Base-by-base conservation (phyloP, 2,888 invertebrate genomes). In the Epinotia ramella region DNA sequence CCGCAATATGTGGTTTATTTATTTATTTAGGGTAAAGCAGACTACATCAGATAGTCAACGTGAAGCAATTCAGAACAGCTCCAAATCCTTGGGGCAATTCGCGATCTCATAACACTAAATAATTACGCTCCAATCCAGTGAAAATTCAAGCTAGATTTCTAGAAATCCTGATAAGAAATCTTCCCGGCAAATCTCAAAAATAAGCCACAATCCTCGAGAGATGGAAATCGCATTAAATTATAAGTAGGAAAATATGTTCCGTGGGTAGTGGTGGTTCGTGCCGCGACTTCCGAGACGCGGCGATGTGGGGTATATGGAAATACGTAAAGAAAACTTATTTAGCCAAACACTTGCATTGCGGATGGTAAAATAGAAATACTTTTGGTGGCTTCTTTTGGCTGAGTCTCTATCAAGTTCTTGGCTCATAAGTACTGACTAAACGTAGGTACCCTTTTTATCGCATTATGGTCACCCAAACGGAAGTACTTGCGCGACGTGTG, bases 191-290 rank as follows among this genome's bases (percentile, higher is more conserved):
- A 20, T 24, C 46, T 44, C 16, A 33, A 64, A 60, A 73, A 53
- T 60, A 67, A 60, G 60, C 66, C 67, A 12, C 66, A 49, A 72
- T 24, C 16, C 64, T 56, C 64, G 13, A 24, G 60, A 66, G 65
- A 73, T 73, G 73, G 59, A 73, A 73, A 73, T 67, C 66, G 73
- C 66, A 67, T 73, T 73, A 67, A 67, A 73, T 62, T 60, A 60
- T 73, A 73, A 73, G 73, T 73, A 67, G 59, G 60, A 73, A 73
- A 73, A 73, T 73, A 73, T 73, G 73, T 73, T 67, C 72, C 40
- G 46, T 33, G 46, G 59, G 18, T 44, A 20, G 5, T 9, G 28
- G 24, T 56, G 24, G 67, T 60, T 60, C 73, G 73, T 73, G 73
- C 49, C 73, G 16, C 60, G 73, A 73, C 49, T 67, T 53, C 40